A percentile compares a stretch with the other conserved stretches of the same genome.
Conservation (phyloP, 2,888 invertebrate species). For the Danaus chrysippus region DNA sequence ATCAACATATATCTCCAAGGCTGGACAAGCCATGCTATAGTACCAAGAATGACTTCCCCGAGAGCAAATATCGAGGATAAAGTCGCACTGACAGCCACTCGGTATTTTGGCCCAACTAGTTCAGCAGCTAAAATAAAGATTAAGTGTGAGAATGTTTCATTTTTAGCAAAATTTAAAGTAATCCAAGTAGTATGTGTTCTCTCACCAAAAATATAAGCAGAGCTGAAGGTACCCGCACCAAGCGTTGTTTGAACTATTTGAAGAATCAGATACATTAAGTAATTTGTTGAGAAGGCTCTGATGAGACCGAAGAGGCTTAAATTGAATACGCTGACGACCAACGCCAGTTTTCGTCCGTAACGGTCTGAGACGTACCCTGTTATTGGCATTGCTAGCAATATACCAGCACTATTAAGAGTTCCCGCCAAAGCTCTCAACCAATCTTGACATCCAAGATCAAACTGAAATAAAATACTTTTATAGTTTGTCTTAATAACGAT, state of each 20-base stretch:
- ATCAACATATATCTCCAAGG: slow-evolving; percentile 84
- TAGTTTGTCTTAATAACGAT: neutral
- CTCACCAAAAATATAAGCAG: slow-evolving; percentile 68
- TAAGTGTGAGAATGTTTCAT: neutral
- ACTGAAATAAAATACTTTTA: slow-evolving; percentile 53
- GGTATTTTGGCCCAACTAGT: slow-evolving; percentile 84
- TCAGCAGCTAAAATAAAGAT: slow-evolving; percentile 70
- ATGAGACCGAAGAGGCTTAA: slow-evolving; percentile 68
- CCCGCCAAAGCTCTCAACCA: slow-evolving; percentile 84
- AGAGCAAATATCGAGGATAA: slow-evolving; percentile 85
- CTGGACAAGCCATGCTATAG: slow-evolving; percentile 81
- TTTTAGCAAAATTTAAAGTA: neutral
- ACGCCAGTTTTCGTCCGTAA: slow-evolving; percentile 61
- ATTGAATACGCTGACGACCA: slow-evolving; percentile 53
- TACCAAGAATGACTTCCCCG: slow-evolving; percentile 83
- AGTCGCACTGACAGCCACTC: slow-evolving; percentile 84
- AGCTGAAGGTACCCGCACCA: slow-evolving; percentile 77
- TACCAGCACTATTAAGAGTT: slow-evolving; percentile 81
- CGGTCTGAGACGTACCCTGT: slow-evolving; percentile 82
- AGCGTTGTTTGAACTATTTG: slow-evolving; percentile 76
- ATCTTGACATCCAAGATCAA: slow-evolving; percentile 75
- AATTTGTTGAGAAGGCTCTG: slow-evolving; percentile 77
- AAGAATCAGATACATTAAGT: slow-evolving; percentile 73
- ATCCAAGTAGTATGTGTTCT: neutral
- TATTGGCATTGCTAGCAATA: slow-evolving; percentile 81